Base-by-base conservation (phyloP, 2,113 vertebrate species). In the Caloenas nicobarica region DNA sequence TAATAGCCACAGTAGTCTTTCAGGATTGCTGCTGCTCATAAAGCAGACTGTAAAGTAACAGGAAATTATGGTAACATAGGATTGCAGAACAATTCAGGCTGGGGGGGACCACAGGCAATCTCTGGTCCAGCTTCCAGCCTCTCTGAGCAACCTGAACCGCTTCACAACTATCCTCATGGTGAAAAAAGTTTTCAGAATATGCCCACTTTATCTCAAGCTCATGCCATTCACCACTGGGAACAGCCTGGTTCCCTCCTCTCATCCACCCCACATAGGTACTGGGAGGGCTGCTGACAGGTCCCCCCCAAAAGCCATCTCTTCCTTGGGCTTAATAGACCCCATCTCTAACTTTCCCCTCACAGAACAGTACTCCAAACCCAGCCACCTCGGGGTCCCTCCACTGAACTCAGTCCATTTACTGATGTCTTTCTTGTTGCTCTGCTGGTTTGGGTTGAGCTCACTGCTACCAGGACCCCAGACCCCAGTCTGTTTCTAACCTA, bases 311-410 rank as follows among this genome's bases (percentile, higher is more conserved):
- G 9, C 11, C 16, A n/a, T 53, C 24, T 46, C 28, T 48, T 83
- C 36, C 58, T 38, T 25, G 46, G 15, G 57, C 29, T 53, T 38
- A 65, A n/a, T 31, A 36, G 70, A 11, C 4, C 13, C 18, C 21
- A 24, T 40, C 17, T 25, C 21, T 53, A n/a, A 78, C 19, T 17
- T 14, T 48, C 3, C 28, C 24, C 36, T 26, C 19, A 44, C 7
- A 51, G 22, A 22, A 33, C 7, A 61, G 17, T 40, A n/a, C 51
- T 72, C 29, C 46, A 73, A 66, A 61, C 4, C 10, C 26, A 72
- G 13, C 7, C 11, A 36, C 22, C 9, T 18, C 56, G 11, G 44
- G 5, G 5, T 50, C 2, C 9, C 1, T 15, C 4, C 11, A 28
- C 34, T 44, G 24, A 61, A 61, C 9, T 73, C 9, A n/a, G 11